Base-by-base conservation (phyloP, 2,888 invertebrate genomes). In the Trisateles emortualis region DNA sequence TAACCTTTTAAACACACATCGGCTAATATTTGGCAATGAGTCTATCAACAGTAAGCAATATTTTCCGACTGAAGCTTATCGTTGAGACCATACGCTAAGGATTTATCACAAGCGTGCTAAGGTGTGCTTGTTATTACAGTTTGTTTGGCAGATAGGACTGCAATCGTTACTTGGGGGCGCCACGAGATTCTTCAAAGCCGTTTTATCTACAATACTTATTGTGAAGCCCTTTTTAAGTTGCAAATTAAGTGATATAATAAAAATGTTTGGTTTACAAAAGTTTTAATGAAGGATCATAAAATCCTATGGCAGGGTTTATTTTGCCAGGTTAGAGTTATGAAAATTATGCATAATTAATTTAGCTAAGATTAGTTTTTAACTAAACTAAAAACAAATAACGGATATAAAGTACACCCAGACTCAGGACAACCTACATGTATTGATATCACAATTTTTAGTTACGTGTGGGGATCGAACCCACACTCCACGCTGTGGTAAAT, bases 41-140 rank as follows among this genome's bases (percentile, higher is more conserved):
- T n/a, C n/a, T n/a, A n/a, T n/a, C 10, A 1, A 4, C 11, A 30
- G 9, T 30, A 30, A 10, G 30, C 3, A 10, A 2, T n/a, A 30
- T 30, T 30, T 30, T 30, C 0, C 1, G 10, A 17, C 17, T 17
- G 26, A 53, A 56, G 62, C 22, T 52, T 58, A 24, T 66, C 5
- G 17, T 73, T 82, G 76, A 55, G 6, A 76, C 83, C 81, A 76
- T 47, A 58, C 66, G 38, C 43, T 48, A 65, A 74, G 79, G 81
- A 88, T 86, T 87, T 86, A 86, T 86, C 80, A 74, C 78, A 74
- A 73, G 72, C 74, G 78, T 78, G 81, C 78, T 79, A 82, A 87
- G 84, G 81, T 86, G 83, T 76, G 81, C 83, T 82, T 86, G 85
- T 86, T 86, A 84, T 87, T 81, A 81, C 81, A 84, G 82, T 84